Evolutionary conservation across 2,888 invertebrate genomes (phyloP).

Genomic region (Serripes groenlandicus): DNA sequence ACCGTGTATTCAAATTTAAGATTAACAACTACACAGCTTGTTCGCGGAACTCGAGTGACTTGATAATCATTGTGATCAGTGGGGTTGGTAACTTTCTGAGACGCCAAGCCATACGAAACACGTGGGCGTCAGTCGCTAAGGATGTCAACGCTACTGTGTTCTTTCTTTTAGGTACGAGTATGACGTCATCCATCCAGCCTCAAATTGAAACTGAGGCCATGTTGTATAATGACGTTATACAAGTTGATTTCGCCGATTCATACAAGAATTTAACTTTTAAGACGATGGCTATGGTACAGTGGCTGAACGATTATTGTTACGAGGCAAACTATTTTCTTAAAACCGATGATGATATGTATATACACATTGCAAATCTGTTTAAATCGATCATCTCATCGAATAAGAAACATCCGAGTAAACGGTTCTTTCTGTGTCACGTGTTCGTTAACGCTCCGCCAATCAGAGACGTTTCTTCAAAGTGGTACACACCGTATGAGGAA

Average conservation of each 20-base stretch:
- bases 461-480: slow-evolving; percentile 52
- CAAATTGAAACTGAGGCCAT: slow-evolving; percentile 76
- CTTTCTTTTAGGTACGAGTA: slow-evolving; percentile 78
- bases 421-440: slow-evolving; percentile 58
- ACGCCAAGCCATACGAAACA: slow-evolving; percentile 78
- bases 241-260: slow-evolving; percentile 84
- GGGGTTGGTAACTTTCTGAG: slow-evolving; percentile 75
- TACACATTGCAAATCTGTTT: slow-evolving; percentile 53
- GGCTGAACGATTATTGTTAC: slow-evolving; percentile 85
- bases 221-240: slow-evolving; percentile 82
- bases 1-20: slow-evolving; percentile 12
- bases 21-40: slow-evolving; percentile 6
- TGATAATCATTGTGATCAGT: slow-evolving; percentile 75
- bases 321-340: slow-evolving; percentile 85
- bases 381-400: neutral
- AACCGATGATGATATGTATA: slow-evolving; percentile 86
- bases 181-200: slow-evolving; percentile 40
- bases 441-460: slow-evolving; percentile 54
- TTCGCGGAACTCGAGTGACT: neutral
- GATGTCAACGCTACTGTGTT: slow-evolving; percentile 73
- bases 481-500: slow-evolving; percentile 57
- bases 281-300: slow-evolving; percentile 86
- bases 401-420: neutral
- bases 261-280: slow-evolving; percentile 87
- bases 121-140: slow-evolving; percentile 80